Conservation (phyloP, 2,113 vertebrate species). For the Oreotrochilus melanogaster region DNA sequence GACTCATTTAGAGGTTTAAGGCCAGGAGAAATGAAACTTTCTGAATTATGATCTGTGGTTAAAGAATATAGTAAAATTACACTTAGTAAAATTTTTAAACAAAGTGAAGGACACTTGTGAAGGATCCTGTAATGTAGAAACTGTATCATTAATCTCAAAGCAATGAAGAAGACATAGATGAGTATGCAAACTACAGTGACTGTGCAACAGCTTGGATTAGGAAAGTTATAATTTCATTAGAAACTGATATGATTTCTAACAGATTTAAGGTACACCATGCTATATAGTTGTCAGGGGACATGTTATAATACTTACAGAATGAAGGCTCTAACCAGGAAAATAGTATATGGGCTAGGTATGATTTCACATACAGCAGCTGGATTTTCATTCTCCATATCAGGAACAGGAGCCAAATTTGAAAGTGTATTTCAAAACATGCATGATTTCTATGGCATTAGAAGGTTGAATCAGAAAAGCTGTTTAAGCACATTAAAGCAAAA, state of each 20-base stretch:
- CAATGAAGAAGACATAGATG: background rate
- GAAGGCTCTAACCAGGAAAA: background rate
- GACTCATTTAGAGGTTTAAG: background rate
- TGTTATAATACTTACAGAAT: background rate
- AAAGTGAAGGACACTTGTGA: background rate
- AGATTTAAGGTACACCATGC: background rate
- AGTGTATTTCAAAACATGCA: background rate
- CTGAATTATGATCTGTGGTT: background rate
- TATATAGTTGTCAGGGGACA: background rate
- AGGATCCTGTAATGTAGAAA: background rate
- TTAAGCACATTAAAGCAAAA: too few species aligned
- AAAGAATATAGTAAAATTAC: background rate
- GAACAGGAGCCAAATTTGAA: background rate
- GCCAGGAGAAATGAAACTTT: background rate
- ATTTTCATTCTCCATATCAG: background rate
- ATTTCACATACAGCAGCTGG: background rate
- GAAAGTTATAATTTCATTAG: background rate
- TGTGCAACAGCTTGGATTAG: background rate
- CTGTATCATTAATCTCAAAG: rapidly evolving
- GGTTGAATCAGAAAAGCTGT: too few species aligned
- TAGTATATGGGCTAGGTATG: background rate
- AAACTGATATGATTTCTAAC: background rate
- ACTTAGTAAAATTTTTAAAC: background rate
- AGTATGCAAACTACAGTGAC: background rate
- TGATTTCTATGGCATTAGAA: background rate